These are phyloP conservation scores for Nasonia vitripennis DNA, from an alignment of 1,140 invertebrate species.

Conservation along the genomic window DNA sequence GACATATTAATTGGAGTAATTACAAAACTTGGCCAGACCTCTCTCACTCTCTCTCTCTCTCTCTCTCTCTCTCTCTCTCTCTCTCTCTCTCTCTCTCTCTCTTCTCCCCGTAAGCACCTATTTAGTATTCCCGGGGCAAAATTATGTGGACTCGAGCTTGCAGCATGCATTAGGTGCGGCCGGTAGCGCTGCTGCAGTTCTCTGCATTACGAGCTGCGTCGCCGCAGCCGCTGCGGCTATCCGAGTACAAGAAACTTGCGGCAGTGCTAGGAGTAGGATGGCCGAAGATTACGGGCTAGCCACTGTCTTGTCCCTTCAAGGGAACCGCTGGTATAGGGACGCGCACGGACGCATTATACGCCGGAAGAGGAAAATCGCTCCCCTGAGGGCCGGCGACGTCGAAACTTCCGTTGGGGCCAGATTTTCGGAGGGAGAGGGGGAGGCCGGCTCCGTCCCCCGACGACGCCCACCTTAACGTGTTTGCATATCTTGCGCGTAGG, in stretches of 20 bases:
- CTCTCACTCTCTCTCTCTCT: not conserved
- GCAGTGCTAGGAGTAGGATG: not conserved
- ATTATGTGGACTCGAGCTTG: slow-evolving; percentile 1
- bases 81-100: not conserved
- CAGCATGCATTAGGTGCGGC: not conserved
- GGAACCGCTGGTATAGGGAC: not conserved
- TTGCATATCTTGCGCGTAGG: not conserved
- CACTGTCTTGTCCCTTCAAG: slow-evolving; percentile 4
- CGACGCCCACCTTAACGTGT: not conserved
- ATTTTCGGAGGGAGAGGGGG: not conserved
- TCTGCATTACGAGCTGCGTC: not conserved
- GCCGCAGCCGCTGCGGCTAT: not conserved
- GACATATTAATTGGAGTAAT: slow-evolving; percentile 18
- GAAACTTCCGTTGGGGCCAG: slow-evolving; percentile 16
- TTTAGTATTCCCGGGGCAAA: not conserved
- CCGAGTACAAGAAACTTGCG: slow-evolving; percentile 5
- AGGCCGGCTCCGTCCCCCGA: no score
- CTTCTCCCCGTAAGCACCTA: not conserved
- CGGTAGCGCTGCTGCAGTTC: not conserved
- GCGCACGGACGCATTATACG: not conserved
- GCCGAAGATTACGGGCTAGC: not conserved
- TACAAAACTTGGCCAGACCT: not conserved
- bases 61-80: no score
- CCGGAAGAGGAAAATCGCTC: slow-evolving; percentile 2
- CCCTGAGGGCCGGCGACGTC: not conserved